These are phyloP conservation scores for Hippocampus mohnikei DNA, from an alignment of 2,113 vertebrate genomes.

Conservation along the genomic window DNA sequence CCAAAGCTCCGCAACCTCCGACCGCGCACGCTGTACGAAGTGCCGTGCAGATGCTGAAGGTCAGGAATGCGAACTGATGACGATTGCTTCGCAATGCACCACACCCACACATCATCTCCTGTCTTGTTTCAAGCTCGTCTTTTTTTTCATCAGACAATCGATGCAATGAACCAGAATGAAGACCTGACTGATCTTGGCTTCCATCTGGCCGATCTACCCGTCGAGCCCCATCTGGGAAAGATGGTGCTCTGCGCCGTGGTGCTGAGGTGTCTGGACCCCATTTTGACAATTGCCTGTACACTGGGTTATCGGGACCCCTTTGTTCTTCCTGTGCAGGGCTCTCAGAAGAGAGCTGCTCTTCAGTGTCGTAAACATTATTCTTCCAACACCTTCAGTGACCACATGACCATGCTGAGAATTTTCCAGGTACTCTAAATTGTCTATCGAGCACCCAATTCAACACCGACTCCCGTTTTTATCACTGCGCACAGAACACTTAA, in stretches of 20 bases:
- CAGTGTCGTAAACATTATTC: constrained; percentile 82
- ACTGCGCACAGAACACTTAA: background rate
- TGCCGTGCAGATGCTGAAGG: constrained; percentile 92
- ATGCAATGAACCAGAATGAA: constrained; percentile 91
- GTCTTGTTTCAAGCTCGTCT: background rate
- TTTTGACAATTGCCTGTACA: constrained; percentile 91
- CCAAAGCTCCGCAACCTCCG: constrained; percentile 91
- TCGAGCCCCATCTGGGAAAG: constrained; percentile 95
- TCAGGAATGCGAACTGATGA: constrained; percentile 40
- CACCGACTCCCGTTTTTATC: background rate
- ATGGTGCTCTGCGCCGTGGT: constrained; percentile 91
- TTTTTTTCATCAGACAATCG: constrained; percentile 76
- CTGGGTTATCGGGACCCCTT: constrained; percentile 92
- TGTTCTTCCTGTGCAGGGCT: constrained; percentile 80
- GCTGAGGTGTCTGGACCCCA: constrained; percentile 92
- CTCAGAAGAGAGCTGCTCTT: constrained; percentile 84
- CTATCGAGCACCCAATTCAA: background rate
- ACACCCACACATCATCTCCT: background rate
- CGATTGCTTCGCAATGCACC: background rate
- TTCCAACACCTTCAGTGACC: constrained; percentile 88
- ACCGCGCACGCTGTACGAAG: constrained; percentile 81
- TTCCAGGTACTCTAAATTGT: constrained; percentile 82
- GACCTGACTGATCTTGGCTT: constrained; percentile 90
- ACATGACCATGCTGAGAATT: constrained; percentile 91
- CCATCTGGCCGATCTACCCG: constrained; percentile 87